phyloP scores from a whole-genome alignment of 1,140 invertebrate genomes.

The Pogonomyrmex californicus region DNA sequence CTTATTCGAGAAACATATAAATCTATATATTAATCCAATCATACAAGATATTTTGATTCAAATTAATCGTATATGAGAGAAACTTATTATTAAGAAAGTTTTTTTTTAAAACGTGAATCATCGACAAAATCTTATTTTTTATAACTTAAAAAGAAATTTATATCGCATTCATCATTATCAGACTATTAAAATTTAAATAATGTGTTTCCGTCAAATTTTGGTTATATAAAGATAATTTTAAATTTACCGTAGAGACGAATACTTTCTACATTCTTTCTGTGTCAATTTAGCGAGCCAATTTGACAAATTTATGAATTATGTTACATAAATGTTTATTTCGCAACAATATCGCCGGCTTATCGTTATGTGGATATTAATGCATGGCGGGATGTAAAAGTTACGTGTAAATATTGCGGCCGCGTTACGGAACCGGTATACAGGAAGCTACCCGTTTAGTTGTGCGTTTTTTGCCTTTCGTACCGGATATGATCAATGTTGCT shows the following conservation, averaged over 20 bases:
- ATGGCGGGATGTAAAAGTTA: background rate
- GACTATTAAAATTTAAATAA: slow-evolving; percentile 22
- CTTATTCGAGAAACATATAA: background rate
- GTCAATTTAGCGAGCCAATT: background rate
- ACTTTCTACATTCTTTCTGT: background rate
- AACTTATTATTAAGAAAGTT: background rate
- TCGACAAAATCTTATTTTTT: background rate
- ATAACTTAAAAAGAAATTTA: background rate
- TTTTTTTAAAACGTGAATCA: background rate
- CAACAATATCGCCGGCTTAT: background rate
- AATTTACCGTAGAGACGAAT: background rate
- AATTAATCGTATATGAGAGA: too few species aligned
- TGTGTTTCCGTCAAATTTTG: background rate
- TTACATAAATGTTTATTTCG: background rate
- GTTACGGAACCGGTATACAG: slow-evolving; percentile 5
- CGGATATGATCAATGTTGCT: slow-evolving; percentile 44
- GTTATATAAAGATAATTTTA: background rate
- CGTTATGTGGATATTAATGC: background rate
- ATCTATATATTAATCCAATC: too few species aligned
- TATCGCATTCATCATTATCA: background rate
- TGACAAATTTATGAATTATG: background rate
- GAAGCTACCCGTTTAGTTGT: slow-evolving; percentile 32
- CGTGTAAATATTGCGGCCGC: background rate
- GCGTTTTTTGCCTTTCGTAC: slow-evolving; percentile 24
- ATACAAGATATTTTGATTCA: too few species aligned